phyloP scores from a whole-genome alignment of 2,113 vertebrate genomes.

The Bucco capensis region DNA sequence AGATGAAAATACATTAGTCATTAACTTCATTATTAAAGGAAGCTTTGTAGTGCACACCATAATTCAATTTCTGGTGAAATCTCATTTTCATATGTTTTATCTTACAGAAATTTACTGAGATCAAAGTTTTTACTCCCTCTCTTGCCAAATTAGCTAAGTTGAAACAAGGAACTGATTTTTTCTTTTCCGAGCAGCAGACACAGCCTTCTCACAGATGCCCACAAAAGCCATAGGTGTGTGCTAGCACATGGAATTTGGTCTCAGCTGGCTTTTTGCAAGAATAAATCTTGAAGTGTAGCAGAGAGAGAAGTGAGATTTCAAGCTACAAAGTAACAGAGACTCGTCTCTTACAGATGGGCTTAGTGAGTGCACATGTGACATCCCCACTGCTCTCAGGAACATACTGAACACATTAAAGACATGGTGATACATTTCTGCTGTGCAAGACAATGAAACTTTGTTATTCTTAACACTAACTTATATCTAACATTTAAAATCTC shows the following conservation, averaged over 20 bases:
- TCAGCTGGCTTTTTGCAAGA: neutral
- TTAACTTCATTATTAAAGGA: neutral
- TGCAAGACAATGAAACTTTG: neutral
- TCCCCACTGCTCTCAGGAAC: neutral
- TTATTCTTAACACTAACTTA: neutral
- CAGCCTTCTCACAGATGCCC: neutral
- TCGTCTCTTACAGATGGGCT: neutral
- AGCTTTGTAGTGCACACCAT: neutral
- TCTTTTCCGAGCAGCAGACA: neutral
- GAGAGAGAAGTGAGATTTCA: neutral
- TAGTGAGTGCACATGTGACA: neutral
- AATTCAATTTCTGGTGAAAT: neutral
- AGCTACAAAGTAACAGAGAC: neutral
- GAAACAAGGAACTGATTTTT: neutral
- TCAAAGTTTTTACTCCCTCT: neutral
- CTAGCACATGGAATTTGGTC: neutral
- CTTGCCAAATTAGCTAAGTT: neutral
- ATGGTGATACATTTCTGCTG: neutral
- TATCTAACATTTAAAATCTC: neutral
- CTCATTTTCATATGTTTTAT: neutral
- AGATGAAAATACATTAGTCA: neutral
- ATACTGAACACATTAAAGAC: neutral
- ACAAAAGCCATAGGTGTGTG: neutral
- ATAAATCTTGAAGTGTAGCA: neutral
- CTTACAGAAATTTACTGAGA: neutral